A percentile compares a stretch with the other conserved stretches of the same genome.
These are phyloP conservation scores for Cosmia pyralina DNA, from an alignment of 2,888 invertebrate species.

Conservation along the genomic window DNA sequence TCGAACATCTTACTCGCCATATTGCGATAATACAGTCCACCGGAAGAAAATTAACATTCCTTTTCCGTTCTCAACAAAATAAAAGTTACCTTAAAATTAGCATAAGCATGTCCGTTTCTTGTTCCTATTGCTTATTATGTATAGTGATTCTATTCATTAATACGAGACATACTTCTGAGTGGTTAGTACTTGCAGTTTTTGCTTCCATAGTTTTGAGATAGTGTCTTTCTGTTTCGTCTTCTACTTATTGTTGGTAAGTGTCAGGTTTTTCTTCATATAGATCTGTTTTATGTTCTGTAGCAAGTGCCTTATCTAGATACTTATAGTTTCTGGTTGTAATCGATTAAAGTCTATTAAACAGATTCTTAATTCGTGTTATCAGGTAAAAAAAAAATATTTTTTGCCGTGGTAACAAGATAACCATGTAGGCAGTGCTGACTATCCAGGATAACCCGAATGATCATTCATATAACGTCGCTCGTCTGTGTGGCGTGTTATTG, in stretches of 20 bases:
- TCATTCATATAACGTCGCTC: neutral
- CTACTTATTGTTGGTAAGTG: neutral
- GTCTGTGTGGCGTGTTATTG: neutral
- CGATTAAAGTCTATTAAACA: no score
- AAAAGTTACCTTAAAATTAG: slow-evolving; percentile 65
- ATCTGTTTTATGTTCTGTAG: neutral
- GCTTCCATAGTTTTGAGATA: slow-evolving; percentile 23
- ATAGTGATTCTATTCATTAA: slow-evolving; percentile 61
- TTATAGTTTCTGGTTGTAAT: neutral
- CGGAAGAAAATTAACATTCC: slow-evolving; percentile 65
- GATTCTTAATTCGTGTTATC: neutral
- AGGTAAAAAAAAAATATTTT: neutral
- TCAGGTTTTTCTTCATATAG: neutral
- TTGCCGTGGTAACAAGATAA: no score
- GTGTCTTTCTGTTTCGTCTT: slow-evolving; percentile 10
- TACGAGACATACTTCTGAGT: slow-evolving; percentile 44
- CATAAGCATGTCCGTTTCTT: slow-evolving; percentile 60
- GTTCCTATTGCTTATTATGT: slow-evolving; percentile 53
- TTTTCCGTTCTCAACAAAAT: slow-evolving; percentile 59
- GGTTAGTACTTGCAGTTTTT: slow-evolving; percentile 35
- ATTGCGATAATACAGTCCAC: slow-evolving; percentile 61
- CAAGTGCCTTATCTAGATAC: no score
- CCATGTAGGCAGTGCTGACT: neutral
- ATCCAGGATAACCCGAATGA: no score
- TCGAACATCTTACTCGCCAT: slow-evolving; percentile 44